Conservation (phyloP, 2,797 vertebrate genomes). For the Myiotriccus ornatus region DNA sequence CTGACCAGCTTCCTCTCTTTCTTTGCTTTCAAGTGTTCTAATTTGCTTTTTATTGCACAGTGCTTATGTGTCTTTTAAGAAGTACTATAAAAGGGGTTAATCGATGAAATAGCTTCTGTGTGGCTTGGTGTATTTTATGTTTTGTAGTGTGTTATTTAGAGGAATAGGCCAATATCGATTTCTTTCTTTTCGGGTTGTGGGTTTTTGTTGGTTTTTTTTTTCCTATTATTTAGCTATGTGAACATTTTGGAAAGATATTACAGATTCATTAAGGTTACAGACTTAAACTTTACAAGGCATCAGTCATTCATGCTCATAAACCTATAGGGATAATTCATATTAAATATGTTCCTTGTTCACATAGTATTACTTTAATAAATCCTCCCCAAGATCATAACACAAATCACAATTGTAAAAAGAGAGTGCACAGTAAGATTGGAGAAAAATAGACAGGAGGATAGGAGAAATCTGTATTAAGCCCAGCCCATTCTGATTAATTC, state of each 20-base stretch:
- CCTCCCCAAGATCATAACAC: not conserved
- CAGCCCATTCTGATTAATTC: conserved; percentile 43
- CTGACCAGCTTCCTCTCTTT: conserved; percentile 14
- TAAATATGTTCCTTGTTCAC: conserved; percentile 14
- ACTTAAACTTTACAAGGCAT: conserved; percentile 24
- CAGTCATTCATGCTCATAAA: conserved; percentile 33
- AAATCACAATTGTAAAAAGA: conserved; percentile 25
- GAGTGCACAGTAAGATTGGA: not conserved
- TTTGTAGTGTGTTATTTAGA: conserved; percentile 47
- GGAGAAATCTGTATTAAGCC: not conserved
- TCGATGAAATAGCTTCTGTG: conserved; percentile 34
- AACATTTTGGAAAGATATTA: conserved; percentile 36
- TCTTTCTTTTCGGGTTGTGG: not conserved
- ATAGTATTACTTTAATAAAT: conserved; percentile 26
- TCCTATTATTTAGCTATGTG: not conserved
- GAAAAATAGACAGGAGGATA: conserved; percentile 1
- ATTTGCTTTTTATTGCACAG: conserved; percentile 43
- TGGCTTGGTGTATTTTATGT: conserved; percentile 16
- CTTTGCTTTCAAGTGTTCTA: conserved; percentile 24
- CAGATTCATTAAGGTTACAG: conserved; percentile 52
- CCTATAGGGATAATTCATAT: conserved; percentile 30
- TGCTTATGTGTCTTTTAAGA: conserved; percentile 25
- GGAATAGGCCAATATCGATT: conserved; percentile 11
- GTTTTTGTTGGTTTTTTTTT: not conserved
- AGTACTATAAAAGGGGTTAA: conserved; percentile 38